phyloP scores from a whole-genome alignment of 2,888 invertebrate genomes.

The Eupithecia dodoneata region DNA sequence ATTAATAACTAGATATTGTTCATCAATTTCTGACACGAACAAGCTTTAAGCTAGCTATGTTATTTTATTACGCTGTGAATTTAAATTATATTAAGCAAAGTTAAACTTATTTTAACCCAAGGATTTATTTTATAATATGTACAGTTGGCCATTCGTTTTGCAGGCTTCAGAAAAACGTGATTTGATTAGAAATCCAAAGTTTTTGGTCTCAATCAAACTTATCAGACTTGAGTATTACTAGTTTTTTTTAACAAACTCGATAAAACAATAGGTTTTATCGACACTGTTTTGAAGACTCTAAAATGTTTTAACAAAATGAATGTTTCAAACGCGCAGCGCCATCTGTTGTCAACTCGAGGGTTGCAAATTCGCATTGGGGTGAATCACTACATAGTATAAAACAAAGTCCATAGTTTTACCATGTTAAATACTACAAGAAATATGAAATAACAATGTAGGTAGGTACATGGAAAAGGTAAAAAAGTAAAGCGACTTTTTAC shows the following conservation, averaged over 20 bases:
- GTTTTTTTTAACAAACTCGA: no score
- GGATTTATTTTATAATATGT: not conserved
- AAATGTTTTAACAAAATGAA: not conserved
- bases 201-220: not conserved
- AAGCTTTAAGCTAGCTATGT: not conserved
- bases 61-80: not conserved
- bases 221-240: not conserved
- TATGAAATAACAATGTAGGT: no score
- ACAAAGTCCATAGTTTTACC: no score
- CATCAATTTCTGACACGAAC: not conserved
- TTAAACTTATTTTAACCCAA: not conserved
- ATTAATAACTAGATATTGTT: not conserved
- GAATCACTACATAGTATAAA: not conserved
- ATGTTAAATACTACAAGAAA: no score
- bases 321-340: slow-evolving; percentile 21
- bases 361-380: not conserved
- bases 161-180: not conserved
- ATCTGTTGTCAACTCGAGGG: slow-evolving; percentile 12
- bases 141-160: not conserved
- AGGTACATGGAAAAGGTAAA: no score
- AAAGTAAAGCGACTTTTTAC: no score
- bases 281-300: not conserved
- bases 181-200: not conserved
- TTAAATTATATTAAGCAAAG: not conserved
- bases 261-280: not conserved